These are phyloP conservation scores for Carassius gibelio DNA, from an alignment of 2,113 vertebrate species.

Conservation along the genomic window DNA sequence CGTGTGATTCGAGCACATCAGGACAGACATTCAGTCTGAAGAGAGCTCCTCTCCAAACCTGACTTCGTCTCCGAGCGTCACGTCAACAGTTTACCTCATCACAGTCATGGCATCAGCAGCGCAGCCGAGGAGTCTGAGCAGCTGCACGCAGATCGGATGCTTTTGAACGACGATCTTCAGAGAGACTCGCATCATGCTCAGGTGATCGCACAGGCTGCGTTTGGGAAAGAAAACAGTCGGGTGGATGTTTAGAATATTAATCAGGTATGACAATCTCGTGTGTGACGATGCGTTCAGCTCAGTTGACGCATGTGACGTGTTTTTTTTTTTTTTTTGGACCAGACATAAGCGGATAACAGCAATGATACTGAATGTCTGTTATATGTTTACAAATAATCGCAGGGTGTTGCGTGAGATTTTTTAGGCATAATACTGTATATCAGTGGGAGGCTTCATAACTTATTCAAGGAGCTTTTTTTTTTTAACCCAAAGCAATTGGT, in stretches of 20 bases:
- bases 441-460: not conserved
- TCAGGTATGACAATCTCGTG: not conserved
- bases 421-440: not conserved
- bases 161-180: constrained; percentile 3
- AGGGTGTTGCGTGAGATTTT: not conserved
- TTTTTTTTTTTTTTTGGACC: not conserved
- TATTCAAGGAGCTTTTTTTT: not conserved
- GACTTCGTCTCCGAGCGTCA: constrained; percentile 16
- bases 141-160: not conserved
- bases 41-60: not conserved
- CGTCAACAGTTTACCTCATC: not conserved
- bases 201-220: not conserved
- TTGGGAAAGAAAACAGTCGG: not conserved
- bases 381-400: not conserved
- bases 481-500: not conserved
- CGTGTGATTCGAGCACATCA: constrained; percentile 8
- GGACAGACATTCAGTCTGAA: not conserved
- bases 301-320: not conserved
- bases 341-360: not conserved
- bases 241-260: constrained; percentile 33
- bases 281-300: not conserved
- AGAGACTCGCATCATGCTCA: constrained; percentile 27
- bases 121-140: not conserved
- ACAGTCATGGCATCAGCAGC: not conserved
- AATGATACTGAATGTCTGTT: not conserved